Evolutionary conservation across 2,113 vertebrate species (phyloP), one percentile per base, ranked within the genome.

Genomic region (Leptodactylus fuscus): DNA sequence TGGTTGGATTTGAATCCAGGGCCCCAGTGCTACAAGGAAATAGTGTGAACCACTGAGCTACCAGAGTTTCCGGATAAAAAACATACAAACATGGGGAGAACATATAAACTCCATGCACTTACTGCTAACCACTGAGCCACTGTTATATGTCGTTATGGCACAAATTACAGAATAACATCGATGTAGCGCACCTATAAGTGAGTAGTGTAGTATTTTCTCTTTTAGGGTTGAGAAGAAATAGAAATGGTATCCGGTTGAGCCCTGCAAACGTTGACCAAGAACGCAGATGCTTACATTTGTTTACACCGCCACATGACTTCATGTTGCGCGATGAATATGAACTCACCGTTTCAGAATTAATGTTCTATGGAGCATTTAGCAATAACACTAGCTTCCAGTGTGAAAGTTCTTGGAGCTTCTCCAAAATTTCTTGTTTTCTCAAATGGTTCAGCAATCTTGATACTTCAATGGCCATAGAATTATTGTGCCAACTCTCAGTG

Each of bases 361-460:
- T 67, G 62, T 67, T 67, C 62, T 67, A 34, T 34, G 62, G 62
- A 67, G 62, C 62, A 67, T 67, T 67, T 67, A 67, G 20, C 62
- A 67, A 67, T 67, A 34, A 67, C 16, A 67, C 32, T 20, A 8
- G 29, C 62, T 34, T 67, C 29, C 62, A 67, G 62, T 11, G 16
- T 32, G 24, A 29, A 32, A 32, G 16, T 67, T 67, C 29, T 67
- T 67, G 62, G 62, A 67, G 7, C 62, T 16, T 13, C 12, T 67
- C 62, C 62, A 67, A 29, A 34, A 18, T 67, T 34, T 67, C 62
- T 67, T 67, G 62, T 67, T 67, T 67, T 67, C 29, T 67, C 29
- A 34, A 67, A 34, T 34, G 62, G 62, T 67, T 67, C 62, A 34
- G 62, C 29, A 67, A 20, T 67, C 62, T 67, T 18, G 62, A 34